Conservation (phyloP, 2,113 vertebrate species). For the Alethe diademata region DNA sequence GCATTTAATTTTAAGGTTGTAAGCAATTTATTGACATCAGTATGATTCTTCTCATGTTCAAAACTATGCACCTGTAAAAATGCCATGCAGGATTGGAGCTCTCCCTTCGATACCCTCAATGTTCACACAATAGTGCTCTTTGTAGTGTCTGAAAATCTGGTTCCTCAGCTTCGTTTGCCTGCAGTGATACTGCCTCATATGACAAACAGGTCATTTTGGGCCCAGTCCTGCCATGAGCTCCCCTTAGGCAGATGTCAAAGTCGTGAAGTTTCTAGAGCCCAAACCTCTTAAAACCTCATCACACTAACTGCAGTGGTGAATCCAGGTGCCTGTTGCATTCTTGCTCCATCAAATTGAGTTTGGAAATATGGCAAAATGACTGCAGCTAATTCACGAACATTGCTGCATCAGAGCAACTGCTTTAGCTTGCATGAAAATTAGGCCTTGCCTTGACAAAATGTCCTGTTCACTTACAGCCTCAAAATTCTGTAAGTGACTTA, state of each 20-base stretch:
- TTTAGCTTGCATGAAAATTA: neutral
- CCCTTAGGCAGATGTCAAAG: neutral
- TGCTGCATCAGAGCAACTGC: neutral
- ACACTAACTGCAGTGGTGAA: neutral
- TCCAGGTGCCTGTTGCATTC: neutral
- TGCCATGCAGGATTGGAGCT: neutral
- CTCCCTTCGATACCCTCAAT: neutral
- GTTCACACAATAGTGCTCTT: constrained; percentile 18
- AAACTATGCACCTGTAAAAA: constrained; percentile 33
- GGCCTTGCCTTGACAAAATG: neutral
- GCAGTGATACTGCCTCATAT: neutral
- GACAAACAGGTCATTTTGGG: neutral
- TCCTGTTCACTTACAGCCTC: neutral
- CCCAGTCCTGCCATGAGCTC: neutral
- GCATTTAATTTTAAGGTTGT: neutral
- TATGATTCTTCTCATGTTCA: constrained; percentile 3
- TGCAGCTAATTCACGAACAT: neutral
- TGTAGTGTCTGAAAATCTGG: constrained; percentile 39
- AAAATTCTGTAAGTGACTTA: neutral
- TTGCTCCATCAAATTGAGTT: neutral
- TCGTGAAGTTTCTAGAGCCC: neutral
- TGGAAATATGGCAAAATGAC: neutral
- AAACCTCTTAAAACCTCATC: neutral
- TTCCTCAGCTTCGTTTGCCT: constrained; percentile 30
- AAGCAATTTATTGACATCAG: neutral